Evolutionary conservation across 2,797 vertebrate genomes (phyloP).

Genomic region (Eulemur albifrons): DNA sequence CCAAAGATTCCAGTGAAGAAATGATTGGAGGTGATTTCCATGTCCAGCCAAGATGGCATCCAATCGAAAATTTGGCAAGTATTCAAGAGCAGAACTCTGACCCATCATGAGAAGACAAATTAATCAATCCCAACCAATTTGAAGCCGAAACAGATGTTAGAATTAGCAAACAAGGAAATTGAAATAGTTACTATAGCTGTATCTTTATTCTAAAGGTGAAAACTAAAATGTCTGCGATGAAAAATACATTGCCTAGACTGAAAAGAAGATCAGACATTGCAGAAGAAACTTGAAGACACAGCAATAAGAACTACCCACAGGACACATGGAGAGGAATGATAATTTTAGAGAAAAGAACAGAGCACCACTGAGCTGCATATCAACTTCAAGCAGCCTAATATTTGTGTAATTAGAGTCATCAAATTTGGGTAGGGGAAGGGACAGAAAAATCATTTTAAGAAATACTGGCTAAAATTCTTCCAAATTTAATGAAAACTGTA

Average conservation of each 20-base stretch:
- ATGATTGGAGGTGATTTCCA: neutral
- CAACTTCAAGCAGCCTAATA: neutral
- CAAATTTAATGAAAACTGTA: slow-evolving; percentile 13
- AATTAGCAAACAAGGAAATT: neutral
- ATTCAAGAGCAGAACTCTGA: neutral
- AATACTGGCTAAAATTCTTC: neutral
- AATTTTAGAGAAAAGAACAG: neutral
- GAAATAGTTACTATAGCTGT: neutral
- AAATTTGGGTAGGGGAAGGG: neutral
- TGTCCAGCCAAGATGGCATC: neutral
- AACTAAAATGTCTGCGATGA: neutral
- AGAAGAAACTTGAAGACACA: neutral
- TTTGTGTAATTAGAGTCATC: neutral
- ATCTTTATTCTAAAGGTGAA: neutral
- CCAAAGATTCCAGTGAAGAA: neutral
- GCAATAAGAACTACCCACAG: neutral
- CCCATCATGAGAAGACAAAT: neutral
- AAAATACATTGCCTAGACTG: neutral
- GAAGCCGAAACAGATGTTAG: neutral
- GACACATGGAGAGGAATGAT: neutral
- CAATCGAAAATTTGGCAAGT: neutral
- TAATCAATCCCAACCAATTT: neutral
- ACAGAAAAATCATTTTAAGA: neutral
- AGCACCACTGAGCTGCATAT: neutral
- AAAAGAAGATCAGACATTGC: neutral